Evolutionary conservation across 64 coral and sea anemone species (phyloP).

Genomic region (Pocillopora damicornis): DNA sequence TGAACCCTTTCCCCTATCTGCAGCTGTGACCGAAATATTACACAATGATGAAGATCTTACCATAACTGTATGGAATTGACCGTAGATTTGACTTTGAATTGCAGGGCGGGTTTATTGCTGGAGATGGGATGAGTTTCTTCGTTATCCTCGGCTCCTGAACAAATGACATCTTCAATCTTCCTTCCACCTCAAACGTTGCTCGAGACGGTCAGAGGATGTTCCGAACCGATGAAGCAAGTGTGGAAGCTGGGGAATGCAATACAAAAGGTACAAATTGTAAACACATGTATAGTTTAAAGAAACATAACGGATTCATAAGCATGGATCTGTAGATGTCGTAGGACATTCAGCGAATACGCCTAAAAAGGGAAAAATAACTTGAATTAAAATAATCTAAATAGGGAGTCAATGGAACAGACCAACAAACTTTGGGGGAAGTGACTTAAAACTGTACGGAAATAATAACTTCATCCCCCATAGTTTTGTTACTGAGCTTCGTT

Average conservation of each 20-base stretch:
- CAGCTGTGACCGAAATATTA: not conserved
- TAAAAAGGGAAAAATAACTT: too few species aligned
- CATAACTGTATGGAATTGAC: not conserved
- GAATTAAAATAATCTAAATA: too few species aligned
- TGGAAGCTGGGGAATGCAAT: conserved; percentile 52
- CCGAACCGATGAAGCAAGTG: conserved; percentile 25
- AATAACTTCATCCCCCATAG: too few species aligned
- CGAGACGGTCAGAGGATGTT: conserved; percentile 20
- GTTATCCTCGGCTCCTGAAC: conserved; percentile 12
- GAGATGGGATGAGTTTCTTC: conserved; percentile 32
- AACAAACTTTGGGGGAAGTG: too few species aligned
- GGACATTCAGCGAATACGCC: too few species aligned
- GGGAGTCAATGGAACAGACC: too few species aligned
- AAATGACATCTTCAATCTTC: conserved; percentile 29
- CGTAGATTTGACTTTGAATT: not conserved
- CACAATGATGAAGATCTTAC: not conserved
- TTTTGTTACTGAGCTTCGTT: too few species aligned
- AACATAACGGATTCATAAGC: too few species aligned
- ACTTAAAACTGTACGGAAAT: too few species aligned
- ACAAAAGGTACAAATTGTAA: conserved; percentile 14
- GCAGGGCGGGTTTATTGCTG: conserved; percentile 45
- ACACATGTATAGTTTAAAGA: too few species aligned
- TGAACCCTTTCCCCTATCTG: too few species aligned
- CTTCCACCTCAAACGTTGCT: conserved; percentile 22
- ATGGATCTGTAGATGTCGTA: too few species aligned